These are phyloP conservation scores for Tipula helvola DNA, from an alignment of 2,888 invertebrate species.

Conservation along the genomic window DNA sequence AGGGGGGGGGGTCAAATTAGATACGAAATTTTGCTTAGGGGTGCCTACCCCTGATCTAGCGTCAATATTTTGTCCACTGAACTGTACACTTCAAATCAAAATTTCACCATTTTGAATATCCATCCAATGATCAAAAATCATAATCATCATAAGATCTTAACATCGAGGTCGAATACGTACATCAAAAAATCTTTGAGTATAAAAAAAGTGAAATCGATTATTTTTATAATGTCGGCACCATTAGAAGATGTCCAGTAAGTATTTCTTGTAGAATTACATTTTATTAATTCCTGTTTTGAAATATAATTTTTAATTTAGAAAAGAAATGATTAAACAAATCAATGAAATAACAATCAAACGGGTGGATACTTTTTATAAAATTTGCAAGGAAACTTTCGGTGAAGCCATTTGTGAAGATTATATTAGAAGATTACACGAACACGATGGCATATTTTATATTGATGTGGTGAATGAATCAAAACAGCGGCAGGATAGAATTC, in stretches of 20 bases:
- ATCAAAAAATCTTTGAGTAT: background rate
- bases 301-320: background rate
- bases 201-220: background rate
- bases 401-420: slow-evolving; percentile 23
- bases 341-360: slow-evolving; percentile 23
- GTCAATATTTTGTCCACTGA: background rate
- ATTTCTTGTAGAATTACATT: background rate
- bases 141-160: background rate
- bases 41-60: background rate
- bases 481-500: slow-evolving; percentile 40
- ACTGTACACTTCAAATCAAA: background rate
- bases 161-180: background rate
- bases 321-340: slow-evolving; percentile 18
- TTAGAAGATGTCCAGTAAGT: background rate
- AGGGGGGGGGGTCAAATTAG: too few relatives aligned
- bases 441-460: slow-evolving; percentile 41
- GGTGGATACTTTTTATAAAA: slow-evolving; percentile 21
- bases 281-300: background rate
- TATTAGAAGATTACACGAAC: slow-evolving; percentile 24
- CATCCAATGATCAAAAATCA: background rate
- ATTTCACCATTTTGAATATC: background rate
- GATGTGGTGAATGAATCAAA: slow-evolving; percentile 50
- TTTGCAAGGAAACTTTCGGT: slow-evolving; percentile 29
- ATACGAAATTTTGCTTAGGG: too few relatives aligned
- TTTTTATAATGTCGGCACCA: background rate